These are phyloP conservation scores for Diacarnus erythraeanus DNA, from an alignment of 37 sponge, comb jelly and placozoan genomes.

Conservation along the genomic window DNA sequence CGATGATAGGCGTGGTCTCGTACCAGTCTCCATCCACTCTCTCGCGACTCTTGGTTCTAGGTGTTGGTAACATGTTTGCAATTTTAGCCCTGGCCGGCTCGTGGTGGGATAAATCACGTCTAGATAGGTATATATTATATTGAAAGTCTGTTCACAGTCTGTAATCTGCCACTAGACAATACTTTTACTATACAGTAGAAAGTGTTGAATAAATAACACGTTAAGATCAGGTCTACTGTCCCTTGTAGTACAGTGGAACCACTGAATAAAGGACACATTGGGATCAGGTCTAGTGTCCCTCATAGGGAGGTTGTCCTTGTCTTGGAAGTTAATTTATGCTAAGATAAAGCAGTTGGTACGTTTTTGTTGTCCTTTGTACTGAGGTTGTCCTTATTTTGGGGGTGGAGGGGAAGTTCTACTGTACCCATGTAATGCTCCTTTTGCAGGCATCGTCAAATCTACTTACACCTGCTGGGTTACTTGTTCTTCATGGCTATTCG, in stretches of 20 bases:
- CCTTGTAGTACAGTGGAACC: too few relatives aligned
- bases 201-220: neutral
- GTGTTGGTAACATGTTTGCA: conserved; percentile 42
- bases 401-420: neutral
- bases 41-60: conserved; percentile 22
- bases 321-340: too few relatives aligned
- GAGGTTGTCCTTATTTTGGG: too few relatives aligned
- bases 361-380: too few relatives aligned
- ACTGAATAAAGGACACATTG: too few relatives aligned
- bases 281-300: too few relatives aligned
- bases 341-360: neutral
- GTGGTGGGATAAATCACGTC: conserved; percentile 44
- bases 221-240: too few relatives aligned
- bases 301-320: too few relatives aligned
- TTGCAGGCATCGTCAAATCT: conserved; percentile 42
- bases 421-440: too few relatives aligned
- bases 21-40: conserved; percentile 37
- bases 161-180: neutral
- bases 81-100: conserved; percentile 17
- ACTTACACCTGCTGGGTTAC: conserved; percentile 50
- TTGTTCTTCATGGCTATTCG: conserved; percentile 51
- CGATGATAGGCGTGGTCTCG: conserved; percentile 49
- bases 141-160: too few relatives aligned
- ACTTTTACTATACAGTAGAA: too few relatives aligned
- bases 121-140: conserved; percentile 55